Evolutionary conservation across 2,113 vertebrate species (phyloP).

Genomic region (Synchiropus splendidus): DNA sequence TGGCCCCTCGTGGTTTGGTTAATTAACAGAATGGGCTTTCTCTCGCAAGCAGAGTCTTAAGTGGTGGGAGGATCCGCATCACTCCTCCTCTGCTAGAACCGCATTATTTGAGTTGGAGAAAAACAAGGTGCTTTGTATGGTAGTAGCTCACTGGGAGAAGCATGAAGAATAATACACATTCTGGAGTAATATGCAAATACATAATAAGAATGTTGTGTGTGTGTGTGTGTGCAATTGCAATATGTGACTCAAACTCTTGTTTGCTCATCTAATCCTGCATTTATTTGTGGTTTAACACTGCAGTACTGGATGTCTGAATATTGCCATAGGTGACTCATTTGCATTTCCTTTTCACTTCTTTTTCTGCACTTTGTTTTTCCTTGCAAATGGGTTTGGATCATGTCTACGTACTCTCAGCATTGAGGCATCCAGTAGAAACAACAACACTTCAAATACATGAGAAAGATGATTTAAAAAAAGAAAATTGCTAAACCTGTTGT

Average conservation of each 20-base stretch:
- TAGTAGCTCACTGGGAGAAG: no score
- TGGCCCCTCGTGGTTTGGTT: no score
- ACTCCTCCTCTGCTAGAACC: conserved; percentile 14
- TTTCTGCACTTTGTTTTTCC: conserved; percentile 49
- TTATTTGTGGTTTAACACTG: conserved; percentile 18
- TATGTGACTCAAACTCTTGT: no score
- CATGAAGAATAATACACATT: no score
- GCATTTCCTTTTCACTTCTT: conserved; percentile 35
- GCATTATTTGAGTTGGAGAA: conserved; percentile 17
- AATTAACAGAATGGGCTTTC: conserved; percentile 43
- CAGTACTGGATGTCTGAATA: conserved; percentile 20
- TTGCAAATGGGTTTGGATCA: conserved; percentile 57
- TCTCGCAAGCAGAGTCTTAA: conserved; percentile 29
- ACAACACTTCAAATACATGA: conserved; percentile 34
- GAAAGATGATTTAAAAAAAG: conserved; percentile 42
- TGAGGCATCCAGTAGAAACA: conserved; percentile 35
- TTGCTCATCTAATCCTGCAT: conserved; percentile 8
- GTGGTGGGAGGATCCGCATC: conserved; percentile 31
- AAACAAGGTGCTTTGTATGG: conserved; percentile 14
- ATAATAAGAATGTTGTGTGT: no score
- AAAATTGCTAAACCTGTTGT: conserved; percentile 16
- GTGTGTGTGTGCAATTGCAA: no score
- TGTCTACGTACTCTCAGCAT: conserved; percentile 45
- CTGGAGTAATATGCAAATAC: no score
- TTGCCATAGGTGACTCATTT: conserved; percentile 37